Conservation (phyloP, 2,888 invertebrate species). For the Cyclophora albipunctata region DNA sequence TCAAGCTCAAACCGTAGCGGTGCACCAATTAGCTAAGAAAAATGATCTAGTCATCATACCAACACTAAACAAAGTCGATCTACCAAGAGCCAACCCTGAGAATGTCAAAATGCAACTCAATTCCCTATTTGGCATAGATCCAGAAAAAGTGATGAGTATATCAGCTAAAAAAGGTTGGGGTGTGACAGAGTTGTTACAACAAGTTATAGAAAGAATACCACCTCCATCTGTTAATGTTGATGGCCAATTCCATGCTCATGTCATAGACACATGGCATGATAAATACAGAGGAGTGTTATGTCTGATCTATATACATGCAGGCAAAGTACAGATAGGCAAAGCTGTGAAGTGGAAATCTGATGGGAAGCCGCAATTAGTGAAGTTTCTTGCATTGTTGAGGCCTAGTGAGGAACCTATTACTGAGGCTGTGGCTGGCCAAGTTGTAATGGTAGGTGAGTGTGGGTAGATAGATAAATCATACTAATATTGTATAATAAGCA, state of each 20-base stretch:
- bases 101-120: constrained; percentile 86
- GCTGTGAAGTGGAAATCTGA: constrained; percentile 82
- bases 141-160: constrained; percentile 83
- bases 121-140: constrained; percentile 86
- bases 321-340: constrained; percentile 82
- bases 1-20: constrained; percentile 98
- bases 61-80: constrained; percentile 96
- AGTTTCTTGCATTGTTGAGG: constrained; percentile 84
- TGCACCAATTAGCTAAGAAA: constrained; percentile 92
- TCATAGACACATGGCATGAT: constrained; percentile 97
- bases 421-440: constrained; percentile 90
- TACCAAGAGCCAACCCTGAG: constrained; percentile 92
- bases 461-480: neutral
- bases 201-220: constrained; percentile 86
- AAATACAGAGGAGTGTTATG: constrained; percentile 88
- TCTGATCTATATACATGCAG: constrained; percentile 86
- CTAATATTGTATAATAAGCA: too few relatives aligned
- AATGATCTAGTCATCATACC: constrained; percentile 90
- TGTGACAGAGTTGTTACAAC: constrained; percentile 83
- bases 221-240: constrained; percentile 78
- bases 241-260: constrained; percentile 83
- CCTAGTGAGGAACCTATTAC: constrained; percentile 82
- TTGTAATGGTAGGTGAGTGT: constrained; percentile 84
- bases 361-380: constrained; percentile 85
- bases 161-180: constrained; percentile 96